Evolutionary conservation across 2,797 vertebrate species (phyloP), one percentile per base, ranked within the genome.

Genomic region (Vipera latastei): DNA sequence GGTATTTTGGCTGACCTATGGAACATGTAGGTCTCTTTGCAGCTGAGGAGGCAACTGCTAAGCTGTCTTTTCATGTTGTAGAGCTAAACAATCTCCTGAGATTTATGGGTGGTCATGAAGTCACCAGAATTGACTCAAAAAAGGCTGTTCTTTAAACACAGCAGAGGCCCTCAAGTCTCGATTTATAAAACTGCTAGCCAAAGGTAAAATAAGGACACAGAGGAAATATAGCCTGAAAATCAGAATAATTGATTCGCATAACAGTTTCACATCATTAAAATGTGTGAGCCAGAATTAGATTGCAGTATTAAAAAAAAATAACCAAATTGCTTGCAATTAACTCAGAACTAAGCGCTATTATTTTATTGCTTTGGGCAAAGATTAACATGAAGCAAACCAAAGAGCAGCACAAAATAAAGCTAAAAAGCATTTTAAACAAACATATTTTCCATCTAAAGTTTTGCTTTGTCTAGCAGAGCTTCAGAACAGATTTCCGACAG

Each of bases 401-500:
- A 92, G 0, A 0, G 26, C 38, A 95, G 22, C 56, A 95, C 90
- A 18, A 92, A 96, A 95, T 89, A 93, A 96, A 95, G 55, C 65
- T 96, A 86, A 85, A 94, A 90, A 95, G 20, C 55, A 93, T 93
- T 91, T 73, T 91, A 89, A 95, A 94, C 14, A 86, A 93, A 78
- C 93, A 63, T 94, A 48, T 92, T 92, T 94, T 85, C 69, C 93
- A 92, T 92, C 0, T 0, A 93, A 96, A 96, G 92, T 87, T 94
- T 94, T 28, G 83, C 96, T 96, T 91, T 92, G 92, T 92, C 93
- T 92, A 92, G 94, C 96, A 94, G 91, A 89, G 38, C 91, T 96
- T 95, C 91, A 95, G 96, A 97, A 96, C 44, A 96, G 90, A 65
- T 94, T 22, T 44, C 44, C 57, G 94, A 65, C 65, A 95, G 60